Conservation (phyloP, 2,888 invertebrate species). For the Pammene fasciana region DNA sequence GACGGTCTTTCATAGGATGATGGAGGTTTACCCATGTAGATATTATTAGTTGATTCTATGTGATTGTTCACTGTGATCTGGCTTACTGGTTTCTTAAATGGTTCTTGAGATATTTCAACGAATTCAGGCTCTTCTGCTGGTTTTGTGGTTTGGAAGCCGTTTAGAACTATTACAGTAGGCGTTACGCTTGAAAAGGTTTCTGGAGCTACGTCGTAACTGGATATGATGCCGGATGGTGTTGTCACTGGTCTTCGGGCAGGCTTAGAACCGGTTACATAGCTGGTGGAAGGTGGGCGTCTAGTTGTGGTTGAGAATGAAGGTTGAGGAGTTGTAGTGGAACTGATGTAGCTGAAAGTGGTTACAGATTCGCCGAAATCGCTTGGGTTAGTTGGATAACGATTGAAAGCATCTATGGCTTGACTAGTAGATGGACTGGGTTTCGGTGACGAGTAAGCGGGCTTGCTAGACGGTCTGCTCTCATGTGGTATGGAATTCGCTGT, state of each 20-base stretch:
- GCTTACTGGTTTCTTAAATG: conserved; percentile 75
- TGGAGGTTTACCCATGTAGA: conserved; percentile 73
- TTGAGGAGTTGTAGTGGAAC: conserved; percentile 64
- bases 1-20: conserved; percentile 77
- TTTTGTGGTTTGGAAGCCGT: conserved; percentile 64
- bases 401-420: conserved; percentile 76
- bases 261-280: conserved; percentile 75
- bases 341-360: conserved; percentile 72
- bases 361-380: conserved; percentile 68
- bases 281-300: conserved; percentile 73
- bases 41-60: conserved; percentile 82
- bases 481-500: conserved; percentile 65
- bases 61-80: conserved; percentile 85
- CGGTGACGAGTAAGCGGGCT: conserved; percentile 65
- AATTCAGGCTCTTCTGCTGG: conserved; percentile 69
- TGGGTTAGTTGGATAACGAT: conserved; percentile 75
- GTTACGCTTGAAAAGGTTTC: conserved; percentile 78
- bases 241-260: conserved; percentile 79
- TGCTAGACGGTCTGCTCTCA: conserved; percentile 57
- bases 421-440: conserved; percentile 74
- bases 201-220: conserved; percentile 64
- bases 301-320: conserved; percentile 62
- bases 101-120: conserved; percentile 81
- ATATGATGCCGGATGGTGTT: conserved; percentile 55
- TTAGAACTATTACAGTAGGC: conserved; percentile 76